These are phyloP conservation scores for Mellivora capensis DNA, from an alignment of 2,113 vertebrate species.

Conservation along the genomic window DNA sequence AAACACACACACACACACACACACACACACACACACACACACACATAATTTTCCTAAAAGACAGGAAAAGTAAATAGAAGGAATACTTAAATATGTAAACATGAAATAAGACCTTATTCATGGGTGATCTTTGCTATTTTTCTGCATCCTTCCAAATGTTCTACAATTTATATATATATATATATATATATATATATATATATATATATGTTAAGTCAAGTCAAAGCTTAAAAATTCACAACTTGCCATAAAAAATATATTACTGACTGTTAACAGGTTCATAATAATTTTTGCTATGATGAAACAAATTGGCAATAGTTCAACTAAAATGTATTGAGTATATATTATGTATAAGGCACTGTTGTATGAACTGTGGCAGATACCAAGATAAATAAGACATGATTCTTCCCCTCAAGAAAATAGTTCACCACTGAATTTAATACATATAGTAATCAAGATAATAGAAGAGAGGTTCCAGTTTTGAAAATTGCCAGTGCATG, in stretches of 20 bases:
- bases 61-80: not conserved
- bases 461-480: not conserved
- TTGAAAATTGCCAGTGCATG: constrained; percentile 7
- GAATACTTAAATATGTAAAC: not conserved
- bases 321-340: constrained; percentile 31
- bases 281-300: constrained; percentile 17
- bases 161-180: not conserved
- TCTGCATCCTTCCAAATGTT: not conserved
- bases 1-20: no score
- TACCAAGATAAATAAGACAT: not conserved
- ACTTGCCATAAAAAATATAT: constrained; percentile 32
- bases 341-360: constrained; percentile 1
- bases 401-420: not conserved
- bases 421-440: constrained; percentile 13
- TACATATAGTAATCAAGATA: not conserved
- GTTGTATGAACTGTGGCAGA: not conserved
- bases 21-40: not conserved
- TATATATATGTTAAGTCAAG: not conserved
- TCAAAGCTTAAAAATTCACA: not conserved
- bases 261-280: not conserved
- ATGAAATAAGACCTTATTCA: not conserved
- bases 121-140: not conserved
- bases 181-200: no score
- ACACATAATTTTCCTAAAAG: not conserved
- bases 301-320: constrained; percentile 39